Evolutionary conservation across 1,140 invertebrate species (phyloP).

Genomic region (Chymomyza costata): DNA sequence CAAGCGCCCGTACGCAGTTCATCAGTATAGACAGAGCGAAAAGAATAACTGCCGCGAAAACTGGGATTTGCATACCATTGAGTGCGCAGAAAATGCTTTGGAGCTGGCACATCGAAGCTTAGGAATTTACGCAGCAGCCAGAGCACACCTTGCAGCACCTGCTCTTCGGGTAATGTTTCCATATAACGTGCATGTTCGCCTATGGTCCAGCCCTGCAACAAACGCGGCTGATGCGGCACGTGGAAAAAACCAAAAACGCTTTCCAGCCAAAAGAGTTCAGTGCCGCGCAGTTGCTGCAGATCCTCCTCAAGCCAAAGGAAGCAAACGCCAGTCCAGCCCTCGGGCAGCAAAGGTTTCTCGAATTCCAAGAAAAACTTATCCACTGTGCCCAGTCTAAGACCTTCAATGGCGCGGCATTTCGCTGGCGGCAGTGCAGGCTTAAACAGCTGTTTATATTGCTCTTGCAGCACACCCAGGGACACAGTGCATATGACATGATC

Average conservation of each 20-base stretch:
- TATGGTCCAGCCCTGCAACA: slow-evolving; percentile 81
- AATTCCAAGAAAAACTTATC: slow-evolving; percentile 87
- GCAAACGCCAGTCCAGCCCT: slow-evolving; percentile 74
- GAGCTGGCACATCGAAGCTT: slow-evolving; percentile 36
- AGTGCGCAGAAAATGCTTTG: slow-evolving; percentile 58
- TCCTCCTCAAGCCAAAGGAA: slow-evolving; percentile 78
- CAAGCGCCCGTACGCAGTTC: slow-evolving; percentile 75
- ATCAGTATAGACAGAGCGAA: slow-evolving; percentile 79
- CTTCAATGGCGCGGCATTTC: slow-evolving; percentile 80
- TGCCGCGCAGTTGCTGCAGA: slow-evolving; percentile 46
- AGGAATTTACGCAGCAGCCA: slow-evolving; percentile 76
- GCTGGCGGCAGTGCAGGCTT: slow-evolving; percentile 78
- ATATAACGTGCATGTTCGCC: slow-evolving; percentile 78
- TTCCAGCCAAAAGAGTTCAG: slow-evolving; percentile 77
- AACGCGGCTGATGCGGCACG: slow-evolving; percentile 80
- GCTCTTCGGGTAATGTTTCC: slow-evolving; percentile 77
- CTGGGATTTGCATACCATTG: slow-evolving; percentile 82
- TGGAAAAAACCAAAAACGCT: slow-evolving; percentile 82
- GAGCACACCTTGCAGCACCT: slow-evolving; percentile 75
- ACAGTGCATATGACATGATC: slow-evolving; percentile 83
- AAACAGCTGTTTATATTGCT: slow-evolving; percentile 78
- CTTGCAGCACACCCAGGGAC: slow-evolving; percentile 83
- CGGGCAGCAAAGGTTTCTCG: slow-evolving; percentile 79
- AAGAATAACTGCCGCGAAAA: slow-evolving; percentile 84
- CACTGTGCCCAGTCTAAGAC: slow-evolving; percentile 83